A percentile compares a stretch with the other conserved stretches of the same genome.
phyloP scores from a whole-genome alignment of 2,888 invertebrate genomes.

The Muschampia staudingeri region DNA sequence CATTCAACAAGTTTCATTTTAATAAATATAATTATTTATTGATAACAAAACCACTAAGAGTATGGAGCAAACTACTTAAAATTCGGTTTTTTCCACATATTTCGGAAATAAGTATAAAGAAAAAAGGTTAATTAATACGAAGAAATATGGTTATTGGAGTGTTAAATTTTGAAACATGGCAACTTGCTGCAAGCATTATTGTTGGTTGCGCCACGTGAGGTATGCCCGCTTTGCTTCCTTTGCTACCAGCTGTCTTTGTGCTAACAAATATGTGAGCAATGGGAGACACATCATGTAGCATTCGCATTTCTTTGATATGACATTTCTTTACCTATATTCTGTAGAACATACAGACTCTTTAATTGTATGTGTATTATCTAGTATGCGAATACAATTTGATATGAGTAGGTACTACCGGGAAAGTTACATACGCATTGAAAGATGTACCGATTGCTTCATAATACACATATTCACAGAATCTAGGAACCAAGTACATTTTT shows the following conservation, averaged over 20 bases:
- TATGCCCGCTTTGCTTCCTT: constrained; percentile 56
- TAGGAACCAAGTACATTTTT: too few species aligned
- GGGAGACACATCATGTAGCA: not conserved
- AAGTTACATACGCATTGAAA: too few species aligned
- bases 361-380: too few species aligned
- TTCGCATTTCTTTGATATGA: not conserved
- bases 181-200: constrained; percentile 44
- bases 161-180: constrained; percentile 56
- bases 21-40: not conserved
- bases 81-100: constrained; percentile 32
- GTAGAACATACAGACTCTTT: too few species aligned
- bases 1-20: too few species aligned
- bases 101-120: constrained; percentile 28
- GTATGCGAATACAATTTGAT: too few species aligned
- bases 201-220: constrained; percentile 52
- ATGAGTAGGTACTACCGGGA: too few species aligned
- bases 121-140: constrained; percentile 47
- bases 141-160: constrained; percentile 48
- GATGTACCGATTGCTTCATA: too few species aligned
- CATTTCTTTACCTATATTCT: too few species aligned
- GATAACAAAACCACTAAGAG: not conserved
- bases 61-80: not conserved
- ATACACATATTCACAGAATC: too few species aligned
- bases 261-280: not conserved
- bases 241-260: constrained; percentile 42